phyloP scores from a whole-genome alignment of 2,797 vertebrate genomes.

The Catharus ustulatus region DNA sequence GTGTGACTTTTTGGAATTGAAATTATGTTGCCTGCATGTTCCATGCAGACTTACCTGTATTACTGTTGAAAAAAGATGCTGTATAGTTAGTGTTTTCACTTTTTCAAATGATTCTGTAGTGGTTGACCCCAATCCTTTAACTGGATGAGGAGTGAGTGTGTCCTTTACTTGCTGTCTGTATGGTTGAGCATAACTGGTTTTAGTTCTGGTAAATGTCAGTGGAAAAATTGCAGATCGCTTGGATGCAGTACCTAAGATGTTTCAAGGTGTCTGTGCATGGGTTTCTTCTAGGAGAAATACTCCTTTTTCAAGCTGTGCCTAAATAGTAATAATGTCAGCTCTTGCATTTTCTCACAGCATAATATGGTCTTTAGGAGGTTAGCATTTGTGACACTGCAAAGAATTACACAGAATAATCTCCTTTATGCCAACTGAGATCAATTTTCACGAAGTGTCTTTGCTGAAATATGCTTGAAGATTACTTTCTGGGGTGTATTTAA shows the following conservation, averaged over 20 bases:
- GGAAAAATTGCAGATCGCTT: neutral
- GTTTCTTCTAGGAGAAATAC: neutral
- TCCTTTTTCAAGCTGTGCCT: neutral
- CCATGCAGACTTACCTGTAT: neutral
- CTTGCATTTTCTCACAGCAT: neutral
- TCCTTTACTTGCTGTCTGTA: neutral
- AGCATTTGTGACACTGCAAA: neutral
- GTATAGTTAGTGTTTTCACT: neutral
- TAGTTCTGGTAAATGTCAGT: neutral
- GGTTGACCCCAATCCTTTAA: neutral
- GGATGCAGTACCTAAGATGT: neutral
- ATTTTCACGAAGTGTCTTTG: neutral
- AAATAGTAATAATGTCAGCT: neutral
- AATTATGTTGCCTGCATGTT: neutral
- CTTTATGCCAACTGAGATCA: neutral
- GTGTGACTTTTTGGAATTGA: neutral
- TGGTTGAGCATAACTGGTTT: neutral
- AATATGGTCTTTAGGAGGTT: neutral
- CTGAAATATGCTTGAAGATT: neutral
- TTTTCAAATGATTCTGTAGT: neutral
- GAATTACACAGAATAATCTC: neutral
- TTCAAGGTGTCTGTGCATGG: neutral
- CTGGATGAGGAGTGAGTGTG: neutral
- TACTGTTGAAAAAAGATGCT: neutral
- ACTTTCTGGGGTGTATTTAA: neutral